phyloP scores from a whole-genome alignment of 2,797 vertebrate species.

The Chrosomus eos region DNA sequence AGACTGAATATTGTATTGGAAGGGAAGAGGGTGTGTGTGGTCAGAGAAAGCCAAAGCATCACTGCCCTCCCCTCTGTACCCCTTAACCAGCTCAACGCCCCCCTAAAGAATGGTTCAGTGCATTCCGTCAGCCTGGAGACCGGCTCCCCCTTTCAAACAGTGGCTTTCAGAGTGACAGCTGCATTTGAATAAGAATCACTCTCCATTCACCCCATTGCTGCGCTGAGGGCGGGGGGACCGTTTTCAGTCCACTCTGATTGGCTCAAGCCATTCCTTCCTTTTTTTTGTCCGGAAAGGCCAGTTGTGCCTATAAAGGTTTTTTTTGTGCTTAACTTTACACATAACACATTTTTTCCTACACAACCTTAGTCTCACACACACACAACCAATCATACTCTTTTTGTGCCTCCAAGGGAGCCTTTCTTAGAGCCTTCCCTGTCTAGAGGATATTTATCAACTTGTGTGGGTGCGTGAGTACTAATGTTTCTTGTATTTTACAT shows the following conservation, averaged over 20 bases:
- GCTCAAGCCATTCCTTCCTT: slow-evolving; percentile 68
- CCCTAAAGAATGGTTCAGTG: slow-evolving; percentile 76
- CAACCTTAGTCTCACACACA: slow-evolving; percentile 52
- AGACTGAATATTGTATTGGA: slow-evolving; percentile 17
- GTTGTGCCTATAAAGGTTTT: slow-evolving; percentile 70
- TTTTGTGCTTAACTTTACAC: slow-evolving; percentile 39
- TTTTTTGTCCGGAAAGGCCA: slow-evolving; percentile 74
- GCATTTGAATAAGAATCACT: slow-evolving; percentile 93
- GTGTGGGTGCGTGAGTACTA: slow-evolving; percentile 57
- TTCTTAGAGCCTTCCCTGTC: background rate
- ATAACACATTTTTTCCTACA: slow-evolving; percentile 43
- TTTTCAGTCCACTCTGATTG: slow-evolving; percentile 64
- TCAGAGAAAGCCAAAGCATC: slow-evolving; percentile 54
- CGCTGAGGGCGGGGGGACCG: slow-evolving; percentile 64
- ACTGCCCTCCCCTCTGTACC: slow-evolving; percentile 58
- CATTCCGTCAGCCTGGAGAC: slow-evolving; percentile 85
- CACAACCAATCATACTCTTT: slow-evolving; percentile 37
- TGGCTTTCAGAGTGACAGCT: slow-evolving; percentile 81
- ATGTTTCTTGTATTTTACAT: slow-evolving; percentile 38
- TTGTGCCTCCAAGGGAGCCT: background rate
- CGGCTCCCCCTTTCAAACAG: slow-evolving; percentile 81
- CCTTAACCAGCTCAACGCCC: slow-evolving; percentile 54
- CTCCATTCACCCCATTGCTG: slow-evolving; percentile 74
- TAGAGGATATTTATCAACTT: slow-evolving; percentile 41
- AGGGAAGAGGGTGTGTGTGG: slow-evolving; percentile 43